Base-by-base conservation (phyloP, 1,140 invertebrate species). In the Goniozus legneri region DNA sequence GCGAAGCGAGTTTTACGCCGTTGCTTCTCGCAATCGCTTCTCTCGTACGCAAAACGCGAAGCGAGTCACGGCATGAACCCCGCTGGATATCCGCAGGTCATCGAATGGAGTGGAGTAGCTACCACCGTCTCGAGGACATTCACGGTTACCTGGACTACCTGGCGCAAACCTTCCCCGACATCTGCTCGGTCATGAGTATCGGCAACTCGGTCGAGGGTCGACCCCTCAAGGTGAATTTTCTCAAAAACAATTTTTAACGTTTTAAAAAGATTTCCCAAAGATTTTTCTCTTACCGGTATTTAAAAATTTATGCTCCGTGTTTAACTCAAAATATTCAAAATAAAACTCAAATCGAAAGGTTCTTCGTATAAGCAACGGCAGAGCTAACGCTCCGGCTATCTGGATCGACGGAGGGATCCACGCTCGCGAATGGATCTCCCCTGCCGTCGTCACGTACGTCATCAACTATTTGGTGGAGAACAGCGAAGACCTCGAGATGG, bases 351-450 rank as follows among this genome's bases (percentile, higher is more conserved):
- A 44, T n/a, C n/a, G n/a, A n/a, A n/a, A 82, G 80, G 67, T 83
- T 13, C 47, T 82, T 20, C 80, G 84, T 47, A 87, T 89, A 24
- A 87, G 85, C 33, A 70, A 69, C 14, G 73, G 73, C 3, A 49
- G 57, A 7, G 31, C 56, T 40, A 56, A 60, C 6, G 67, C 62
- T n/a, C 71, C 75, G 8, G 75, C 73, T 21, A 75, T 76, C 31
- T 80, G 71, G 79, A 78, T 88, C 39, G 85, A 88, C 65, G 84
- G 83, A 45, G 84, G 83, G 14, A 86, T 85, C 37, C 85, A 86
- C 57, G 82, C 84, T 1, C 74, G 84, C 43, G 85, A 92, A 77
- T 92, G 90, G 89, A 88, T 92, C 30, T 81, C 87, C 0, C 86
- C 88, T 6, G 87, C 89, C 0, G 67, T 78, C 1, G 80, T 81